phyloP scores from a whole-genome alignment of 2,797 vertebrate genomes.

The Hemibagrus guttatus region DNA sequence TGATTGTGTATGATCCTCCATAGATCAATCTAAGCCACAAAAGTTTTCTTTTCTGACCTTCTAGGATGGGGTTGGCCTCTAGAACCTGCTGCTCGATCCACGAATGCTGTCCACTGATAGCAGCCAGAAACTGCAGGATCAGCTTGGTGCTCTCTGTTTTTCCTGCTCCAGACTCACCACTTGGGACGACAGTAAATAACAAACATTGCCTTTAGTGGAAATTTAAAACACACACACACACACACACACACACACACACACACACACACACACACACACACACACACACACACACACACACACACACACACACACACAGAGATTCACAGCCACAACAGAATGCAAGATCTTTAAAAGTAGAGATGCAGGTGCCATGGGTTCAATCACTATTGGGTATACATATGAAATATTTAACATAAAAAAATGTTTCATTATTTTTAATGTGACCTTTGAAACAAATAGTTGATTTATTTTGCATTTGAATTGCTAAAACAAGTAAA shows the following conservation, averaged over 20 bases:
- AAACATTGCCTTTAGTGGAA: background rate
- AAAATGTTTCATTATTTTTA: background rate
- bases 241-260: too few relatives aligned
- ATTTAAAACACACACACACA: background rate
- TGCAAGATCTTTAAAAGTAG: background rate
- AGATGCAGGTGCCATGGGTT: background rate
- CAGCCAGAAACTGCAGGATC: constrained; percentile 95
- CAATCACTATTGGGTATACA: too few relatives aligned
- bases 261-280: too few relatives aligned
- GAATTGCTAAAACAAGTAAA: background rate
- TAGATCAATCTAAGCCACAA: background rate
- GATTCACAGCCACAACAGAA: background rate
- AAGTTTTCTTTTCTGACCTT: constrained; percentile 78
- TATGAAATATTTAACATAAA: background rate
- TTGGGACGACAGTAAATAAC: constrained; percentile 59
- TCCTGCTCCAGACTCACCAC: constrained; percentile 94
- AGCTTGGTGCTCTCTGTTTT: constrained; percentile 98
- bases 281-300: too few relatives aligned
- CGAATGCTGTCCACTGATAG: constrained; percentile 95
- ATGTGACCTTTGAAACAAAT: background rate
- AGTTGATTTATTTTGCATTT: background rate
- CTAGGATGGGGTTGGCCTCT: constrained; percentile 95
- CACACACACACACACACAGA: too few relatives aligned
- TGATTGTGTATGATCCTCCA: background rate
- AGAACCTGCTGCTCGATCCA: constrained; percentile 99